Conservation (phyloP, 2,888 invertebrate genomes). For the Cheilosia grossa region DNA sequence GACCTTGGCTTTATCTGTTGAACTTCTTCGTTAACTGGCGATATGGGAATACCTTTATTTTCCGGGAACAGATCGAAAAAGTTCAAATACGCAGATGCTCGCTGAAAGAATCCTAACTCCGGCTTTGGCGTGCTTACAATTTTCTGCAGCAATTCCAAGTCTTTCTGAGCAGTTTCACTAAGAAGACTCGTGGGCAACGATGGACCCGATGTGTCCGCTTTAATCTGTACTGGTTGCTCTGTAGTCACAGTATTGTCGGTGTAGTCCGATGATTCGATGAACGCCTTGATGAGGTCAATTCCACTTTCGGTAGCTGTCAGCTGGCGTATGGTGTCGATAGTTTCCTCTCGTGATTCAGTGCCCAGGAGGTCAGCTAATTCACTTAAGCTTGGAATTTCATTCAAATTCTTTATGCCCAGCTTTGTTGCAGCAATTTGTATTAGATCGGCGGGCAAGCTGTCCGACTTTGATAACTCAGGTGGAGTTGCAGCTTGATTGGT, state of each 20-base stretch:
- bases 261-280: constrained; percentile 78
- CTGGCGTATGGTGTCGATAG: constrained; percentile 78
- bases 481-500: constrained; percentile 2
- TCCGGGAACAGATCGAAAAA: constrained; percentile 77
- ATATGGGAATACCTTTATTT: constrained; percentile 23
- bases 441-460: constrained; percentile 79
- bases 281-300: constrained; percentile 79
- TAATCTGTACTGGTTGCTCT: background rate
- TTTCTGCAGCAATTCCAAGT: constrained; percentile 50
- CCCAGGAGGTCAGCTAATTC: constrained; percentile 79
- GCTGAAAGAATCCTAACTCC: constrained; percentile 76
- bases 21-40: constrained; percentile 24
- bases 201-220: constrained; percentile 33
- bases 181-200: constrained; percentile 15
- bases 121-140: constrained; percentile 35
- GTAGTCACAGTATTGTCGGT: constrained; percentile 58
- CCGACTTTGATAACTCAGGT: constrained; percentile 26
- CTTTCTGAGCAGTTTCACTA: constrained; percentile 45
- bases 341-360: constrained; percentile 77
- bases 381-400: constrained; percentile 78
- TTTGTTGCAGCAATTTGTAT: constrained; percentile 78
- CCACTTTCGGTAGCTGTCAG: constrained; percentile 79
- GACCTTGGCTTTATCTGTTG: constrained; percentile 12
- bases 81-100: constrained; percentile 77
- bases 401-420: constrained; percentile 77